phyloP scores from a whole-genome alignment of 2,797 vertebrate species.

The Alca torda region DNA sequence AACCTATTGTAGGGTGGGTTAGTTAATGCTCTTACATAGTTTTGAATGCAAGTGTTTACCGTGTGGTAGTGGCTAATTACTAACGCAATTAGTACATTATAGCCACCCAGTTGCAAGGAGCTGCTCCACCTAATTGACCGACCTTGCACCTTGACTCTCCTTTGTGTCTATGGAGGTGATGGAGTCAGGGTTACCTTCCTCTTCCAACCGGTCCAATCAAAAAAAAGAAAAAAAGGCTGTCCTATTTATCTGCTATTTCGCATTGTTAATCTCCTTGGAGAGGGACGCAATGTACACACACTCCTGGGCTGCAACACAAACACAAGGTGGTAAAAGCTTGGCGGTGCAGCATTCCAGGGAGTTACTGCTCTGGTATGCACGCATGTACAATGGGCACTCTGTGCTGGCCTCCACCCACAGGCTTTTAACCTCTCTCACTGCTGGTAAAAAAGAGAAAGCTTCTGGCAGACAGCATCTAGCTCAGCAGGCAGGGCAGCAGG shows the following conservation, averaged over 20 bases:
- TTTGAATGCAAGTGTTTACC: slow-evolving; percentile 9
- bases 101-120: background rate
- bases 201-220: background rate
- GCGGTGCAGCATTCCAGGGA: slow-evolving; percentile 69
- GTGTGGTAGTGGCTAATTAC: slow-evolving; percentile 4
- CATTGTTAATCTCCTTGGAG: slow-evolving; percentile 28
- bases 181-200: background rate
- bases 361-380: slow-evolving; percentile 58
- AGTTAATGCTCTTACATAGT: background rate
- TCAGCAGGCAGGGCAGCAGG: background rate
- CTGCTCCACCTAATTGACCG: slow-evolving; percentile 12
- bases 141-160: background rate
- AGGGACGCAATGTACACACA: slow-evolving; percentile 6
- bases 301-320: slow-evolving; percentile 37
- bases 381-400: slow-evolving; percentile 66
- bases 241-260: slow-evolving; percentile 10
- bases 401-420: slow-evolving; percentile 41
- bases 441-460: background rate
- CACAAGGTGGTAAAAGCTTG: slow-evolving; percentile 61
- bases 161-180: background rate
- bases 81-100: slow-evolving; percentile 8
- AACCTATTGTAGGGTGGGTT: background rate
- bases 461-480: background rate
- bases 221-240: background rate
- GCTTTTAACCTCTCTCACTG: slow-evolving; percentile 28